A percentile compares a stretch with the other conserved stretches of the same genome.
Conservation (phyloP, 2,113 vertebrate species). For the Nothoprocta perdicaria region DNA sequence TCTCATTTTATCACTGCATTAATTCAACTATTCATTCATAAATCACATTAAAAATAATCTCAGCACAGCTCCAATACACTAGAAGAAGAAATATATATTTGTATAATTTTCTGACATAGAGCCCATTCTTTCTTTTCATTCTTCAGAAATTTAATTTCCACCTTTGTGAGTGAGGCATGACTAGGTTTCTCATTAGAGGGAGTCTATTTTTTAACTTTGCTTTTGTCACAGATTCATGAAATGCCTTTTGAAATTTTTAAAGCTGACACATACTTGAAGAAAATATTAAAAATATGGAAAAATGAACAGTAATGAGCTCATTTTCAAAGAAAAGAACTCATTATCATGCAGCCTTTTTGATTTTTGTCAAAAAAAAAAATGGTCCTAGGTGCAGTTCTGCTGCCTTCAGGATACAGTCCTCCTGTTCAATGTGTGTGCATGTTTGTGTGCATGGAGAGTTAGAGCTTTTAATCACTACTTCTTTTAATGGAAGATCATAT, state of each 20-base stretch:
- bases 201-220: slow-evolving; percentile 20
- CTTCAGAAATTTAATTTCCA: background rate
- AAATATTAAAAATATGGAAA: slow-evolving; percentile 51
- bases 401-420: slow-evolving; percentile 4
- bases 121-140: background rate
- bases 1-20: background rate
- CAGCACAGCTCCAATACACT: accelerated
- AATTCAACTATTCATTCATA: background rate
- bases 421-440: background rate
- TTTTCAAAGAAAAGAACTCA: slow-evolving; percentile 46
- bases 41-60: background rate
- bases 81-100: background rate
- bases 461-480: background rate
- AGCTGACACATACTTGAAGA: slow-evolving; percentile 27
- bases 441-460: accelerated
- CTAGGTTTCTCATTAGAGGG: background rate
- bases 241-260: slow-evolving; percentile 46
- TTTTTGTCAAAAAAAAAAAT: background rate
- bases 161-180: background rate
- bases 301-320: slow-evolving; percentile 51
- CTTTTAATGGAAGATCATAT: slow-evolving; percentile 2
- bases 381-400: background rate
- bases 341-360: slow-evolving; percentile 22
- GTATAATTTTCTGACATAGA: background rate
- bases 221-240: slow-evolving; percentile 38